Evolutionary conservation across 2,113 vertebrate species (phyloP).

Genomic region (Erythrocebus patas): DNA sequence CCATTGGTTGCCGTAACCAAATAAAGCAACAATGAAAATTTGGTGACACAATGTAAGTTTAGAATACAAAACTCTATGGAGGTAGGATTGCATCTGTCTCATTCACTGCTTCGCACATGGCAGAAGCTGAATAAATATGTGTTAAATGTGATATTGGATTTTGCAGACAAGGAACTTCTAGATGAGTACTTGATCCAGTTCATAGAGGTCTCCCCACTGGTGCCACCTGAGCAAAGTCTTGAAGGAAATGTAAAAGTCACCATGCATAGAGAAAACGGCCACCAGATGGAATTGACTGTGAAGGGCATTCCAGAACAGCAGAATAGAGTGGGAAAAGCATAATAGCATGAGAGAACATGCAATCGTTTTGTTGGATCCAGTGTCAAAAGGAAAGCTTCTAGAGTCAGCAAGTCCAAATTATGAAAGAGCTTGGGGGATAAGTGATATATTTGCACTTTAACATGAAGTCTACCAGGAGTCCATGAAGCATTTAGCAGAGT

Average conservation of each 20-base stretch:
- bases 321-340: neutral
- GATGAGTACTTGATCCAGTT: neutral
- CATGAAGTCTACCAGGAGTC: neutral
- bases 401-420: neutral
- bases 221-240: neutral
- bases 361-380: neutral
- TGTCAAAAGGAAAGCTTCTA: neutral
- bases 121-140: neutral
- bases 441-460: neutral
- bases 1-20: neutral
- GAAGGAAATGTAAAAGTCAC: neutral
- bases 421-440: neutral
- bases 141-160: neutral
- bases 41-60: neutral
- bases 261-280: neutral
- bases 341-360: neutral
- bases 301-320: neutral
- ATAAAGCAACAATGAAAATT: neutral
- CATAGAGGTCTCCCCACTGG: neutral
- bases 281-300: neutral
- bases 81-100: neutral
- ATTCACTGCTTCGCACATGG: rapidly evolving
- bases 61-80: neutral
- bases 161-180: neutral
- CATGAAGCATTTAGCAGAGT: neutral